Base-by-base conservation (phyloP, 2,797 vertebrate species). In the Enteromius afrohamiltoni region DNA sequence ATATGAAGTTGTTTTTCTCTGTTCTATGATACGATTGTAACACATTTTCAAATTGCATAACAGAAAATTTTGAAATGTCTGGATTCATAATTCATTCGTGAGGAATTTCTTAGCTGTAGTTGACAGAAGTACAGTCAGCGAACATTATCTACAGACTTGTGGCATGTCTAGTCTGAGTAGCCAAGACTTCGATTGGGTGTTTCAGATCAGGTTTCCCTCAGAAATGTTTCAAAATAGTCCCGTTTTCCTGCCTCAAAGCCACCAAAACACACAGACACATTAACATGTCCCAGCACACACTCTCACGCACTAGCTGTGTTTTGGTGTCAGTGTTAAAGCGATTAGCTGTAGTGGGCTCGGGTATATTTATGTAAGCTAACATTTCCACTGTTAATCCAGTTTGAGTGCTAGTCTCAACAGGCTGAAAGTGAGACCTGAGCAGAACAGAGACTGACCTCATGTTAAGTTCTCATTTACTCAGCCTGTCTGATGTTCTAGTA, bases 361-460 rank as follows among this genome's bases (percentile, higher is more conserved):
- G 77, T 80, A 84, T 87, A 79, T 85, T 79, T 87, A 58, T 87
- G 58, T 85, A 85, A 83, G 84, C 80, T 85, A 85, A 87, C 58
- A 76, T 87, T 87, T 83, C 84, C 77, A 80, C 80, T 70, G 37
- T 55, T 83, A 83, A 87, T 76, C 85, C 77, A 34, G 64, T 74
- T 60, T 69, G 76, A 80, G 82, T 23, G n/a, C 51, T 53, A 70
- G 69, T 60, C 80, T 83, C 69, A 77, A 71, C 65, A 82, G 71
- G 77, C 74, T 64, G 23, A 78, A 21, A 40, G 26, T 31, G 58
- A 79, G 16, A 73, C 0, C 3, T 0, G 51, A 29, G 65, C 37
- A 79, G 69, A 79, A 47, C 51, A 70, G 53, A 42, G 51, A 70
- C 60, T 68, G 73, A 26, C 47, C 74, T 67, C 69, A 77, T 62